A percentile compares a stretch with the other conserved stretches of the same genome.
Conservation (phyloP, 2,113 vertebrate species). For the Marmota flaviventris region DNA sequence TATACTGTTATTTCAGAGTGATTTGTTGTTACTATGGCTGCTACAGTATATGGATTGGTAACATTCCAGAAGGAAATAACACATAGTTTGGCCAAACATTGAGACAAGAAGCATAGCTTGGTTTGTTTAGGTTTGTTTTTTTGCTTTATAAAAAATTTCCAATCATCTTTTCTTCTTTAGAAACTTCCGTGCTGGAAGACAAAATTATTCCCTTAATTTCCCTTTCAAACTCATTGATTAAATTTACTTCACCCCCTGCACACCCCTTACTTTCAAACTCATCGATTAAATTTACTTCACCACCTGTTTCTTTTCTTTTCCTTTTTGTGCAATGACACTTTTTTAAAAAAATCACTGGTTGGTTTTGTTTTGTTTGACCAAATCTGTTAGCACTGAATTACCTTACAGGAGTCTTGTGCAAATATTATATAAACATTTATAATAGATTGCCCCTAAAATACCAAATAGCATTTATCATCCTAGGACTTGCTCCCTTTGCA, state of each 20-base stretch:
- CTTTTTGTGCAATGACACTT: background rate
- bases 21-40: background rate
- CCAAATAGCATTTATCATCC: background rate
- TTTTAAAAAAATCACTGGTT: slow-evolving; percentile 19
- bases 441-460: background rate
- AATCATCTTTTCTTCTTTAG: background rate
- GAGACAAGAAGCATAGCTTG: background rate
- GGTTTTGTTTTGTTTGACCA: slow-evolving; percentile 45
- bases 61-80: background rate
- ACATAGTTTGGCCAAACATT: background rate
- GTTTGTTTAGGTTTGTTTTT: background rate
- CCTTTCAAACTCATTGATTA: background rate
- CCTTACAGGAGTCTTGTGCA: background rate
- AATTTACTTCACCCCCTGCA: background rate
- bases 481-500: background rate
- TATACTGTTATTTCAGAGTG: background rate
- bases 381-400: slow-evolving; percentile 15
- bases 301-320: background rate
- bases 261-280: background rate
- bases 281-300: background rate
- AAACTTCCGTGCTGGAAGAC: background rate
- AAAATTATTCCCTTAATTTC: slow-evolving; percentile 45
- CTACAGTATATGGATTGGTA: background rate
- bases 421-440: slow-evolving; percentile 51
- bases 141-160: background rate